Evolutionary conservation across 2,888 invertebrate genomes (phyloP), one percentile per base, ranked within the genome.

Genomic region (Euproctis similis): DNA sequence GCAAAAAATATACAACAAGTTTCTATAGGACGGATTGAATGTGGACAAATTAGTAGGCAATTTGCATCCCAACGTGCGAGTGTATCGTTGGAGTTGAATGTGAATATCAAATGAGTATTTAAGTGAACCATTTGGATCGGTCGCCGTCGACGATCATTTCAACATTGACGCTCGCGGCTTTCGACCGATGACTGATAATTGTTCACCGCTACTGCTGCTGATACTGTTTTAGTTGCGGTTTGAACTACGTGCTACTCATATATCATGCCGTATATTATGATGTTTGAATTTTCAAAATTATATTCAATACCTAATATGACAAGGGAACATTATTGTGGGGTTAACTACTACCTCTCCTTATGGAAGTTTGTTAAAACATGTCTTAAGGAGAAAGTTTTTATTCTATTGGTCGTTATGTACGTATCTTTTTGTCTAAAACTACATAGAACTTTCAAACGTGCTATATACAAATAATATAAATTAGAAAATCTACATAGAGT

Each of bases 21-120:
- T n/a, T n/a, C n/a, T n/a, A 14, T 42, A 44, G 56, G 51, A 53
- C 39, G 38, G 51, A 50, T 47, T 76, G 70, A 75, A 76, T 73
- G 62, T 68, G 65, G 55, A 66, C 68, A 76, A 77, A 77, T 76
- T 74, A 74, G 69, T 55, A n/a, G n/a, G n/a, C n/a, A n/a, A n/a
- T n/a, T n/a, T n/a, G 59, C 64, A 69, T 75, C 78, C 78, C 75
- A 72, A 65, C 53, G 41, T 62, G 53, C 51, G 54, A 52, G 45
- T 59, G 59, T 52, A 57, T 49, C 67, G 58, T 61, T 68, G 59
- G 57, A 39, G 66, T 61, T 66, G 62, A 75, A 77, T 70, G 73
- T 75, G 77, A 81, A 81, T 80, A 77, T 75, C 63, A 72, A 76
- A 78, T 78, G 76, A 78, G 71, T 70, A 55, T 75, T 77, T 74